These are phyloP conservation scores for Micronisus gabar DNA, from an alignment of 2,113 vertebrate genomes.

Conservation along the genomic window DNA sequence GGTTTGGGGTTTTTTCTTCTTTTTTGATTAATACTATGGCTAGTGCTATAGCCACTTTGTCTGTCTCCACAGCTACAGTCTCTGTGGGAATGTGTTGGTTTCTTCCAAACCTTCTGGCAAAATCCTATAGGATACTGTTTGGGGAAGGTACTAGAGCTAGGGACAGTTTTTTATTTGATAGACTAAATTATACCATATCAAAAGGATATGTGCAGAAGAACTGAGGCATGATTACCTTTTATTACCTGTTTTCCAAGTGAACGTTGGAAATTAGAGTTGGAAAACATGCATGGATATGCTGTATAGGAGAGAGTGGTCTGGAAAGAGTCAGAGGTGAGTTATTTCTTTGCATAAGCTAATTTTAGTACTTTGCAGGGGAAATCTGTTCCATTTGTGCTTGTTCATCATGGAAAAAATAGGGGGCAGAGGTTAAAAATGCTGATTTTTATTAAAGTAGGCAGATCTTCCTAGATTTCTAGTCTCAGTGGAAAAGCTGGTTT, in stretches of 20 bases:
- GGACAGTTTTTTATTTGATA: background rate
- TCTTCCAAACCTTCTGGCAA: background rate
- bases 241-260: background rate
- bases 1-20: rapidly evolving
- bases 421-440: background rate
- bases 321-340: background rate
- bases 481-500: background rate
- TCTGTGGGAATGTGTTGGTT: background rate
- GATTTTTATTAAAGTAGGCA: background rate
- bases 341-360: background rate
- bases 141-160: background rate
- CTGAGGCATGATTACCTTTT: background rate
- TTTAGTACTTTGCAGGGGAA: background rate
- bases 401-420: background rate
- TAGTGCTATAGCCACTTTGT: background rate
- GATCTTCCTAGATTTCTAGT: background rate
- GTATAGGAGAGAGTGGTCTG: background rate
- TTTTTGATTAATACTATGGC: background rate
- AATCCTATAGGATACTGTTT: background rate
- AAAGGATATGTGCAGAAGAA: background rate
- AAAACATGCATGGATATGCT: background rate
- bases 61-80: background rate
- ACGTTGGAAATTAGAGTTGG: background rate
- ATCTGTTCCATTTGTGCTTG: background rate
- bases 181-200: background rate